Conservation (phyloP, 2,888 invertebrate species). For the Caenorhabditis afra region DNA sequence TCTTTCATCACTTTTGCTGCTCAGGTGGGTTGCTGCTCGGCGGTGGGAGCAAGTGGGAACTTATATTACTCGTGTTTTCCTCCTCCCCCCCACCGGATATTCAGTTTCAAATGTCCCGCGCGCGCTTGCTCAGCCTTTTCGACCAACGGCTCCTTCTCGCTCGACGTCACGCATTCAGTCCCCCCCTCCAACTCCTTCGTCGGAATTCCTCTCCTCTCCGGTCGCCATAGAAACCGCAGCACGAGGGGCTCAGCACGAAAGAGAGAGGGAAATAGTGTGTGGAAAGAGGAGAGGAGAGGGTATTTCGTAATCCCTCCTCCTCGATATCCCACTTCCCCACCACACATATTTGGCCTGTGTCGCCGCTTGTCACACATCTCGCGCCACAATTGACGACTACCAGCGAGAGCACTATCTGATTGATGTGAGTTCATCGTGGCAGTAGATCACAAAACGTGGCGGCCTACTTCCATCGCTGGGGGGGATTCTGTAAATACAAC, state of each 20-base stretch:
- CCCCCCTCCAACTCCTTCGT: no score
- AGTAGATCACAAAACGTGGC: not conserved
- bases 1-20: slow-evolving; percentile 18
- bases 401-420: slow-evolving; percentile 49
- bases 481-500: no score
- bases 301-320: slow-evolving; percentile 36
- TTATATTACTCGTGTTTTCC: no score
- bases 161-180: no score
- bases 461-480: no score
- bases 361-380: slow-evolving; percentile 14
- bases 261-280: slow-evolving; percentile 1
- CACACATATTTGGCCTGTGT: slow-evolving; percentile 9
- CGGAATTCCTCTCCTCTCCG: no score
- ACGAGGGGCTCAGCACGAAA: not conserved
- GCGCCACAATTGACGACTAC: slow-evolving; percentile 49
- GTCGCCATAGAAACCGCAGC: slow-evolving; percentile 11
- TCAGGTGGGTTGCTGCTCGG: slow-evolving; percentile 47
- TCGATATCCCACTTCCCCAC: not conserved
- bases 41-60: no score
- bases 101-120: not conserved
- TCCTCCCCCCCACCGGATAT: no score
- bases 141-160: no score
- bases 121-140: no score
- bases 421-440: slow-evolving; percentile 58
- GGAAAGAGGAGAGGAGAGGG: not conserved